These are phyloP conservation scores for Protomyctophum bolini DNA, from an alignment of 2,113 vertebrate genomes.

Conservation along the genomic window DNA sequence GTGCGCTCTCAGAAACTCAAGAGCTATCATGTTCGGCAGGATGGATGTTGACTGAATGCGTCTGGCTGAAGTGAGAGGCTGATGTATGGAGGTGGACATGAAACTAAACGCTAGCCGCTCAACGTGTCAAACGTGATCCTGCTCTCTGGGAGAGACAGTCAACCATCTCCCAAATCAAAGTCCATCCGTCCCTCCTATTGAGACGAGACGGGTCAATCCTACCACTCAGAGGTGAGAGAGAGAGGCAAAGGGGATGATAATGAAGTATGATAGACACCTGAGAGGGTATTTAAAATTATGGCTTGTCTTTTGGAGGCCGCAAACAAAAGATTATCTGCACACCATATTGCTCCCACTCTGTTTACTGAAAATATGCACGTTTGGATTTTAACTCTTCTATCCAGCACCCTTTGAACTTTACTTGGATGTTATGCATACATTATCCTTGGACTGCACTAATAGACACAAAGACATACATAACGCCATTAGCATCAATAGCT, in stretches of 20 bases:
- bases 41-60: conserved; percentile 58
- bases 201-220: conserved; percentile 32
- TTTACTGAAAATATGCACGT: too few species aligned
- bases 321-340: neutral
- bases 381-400: too few species aligned
- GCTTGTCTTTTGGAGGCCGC: neutral
- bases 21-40: conserved; percentile 52
- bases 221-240: neutral
- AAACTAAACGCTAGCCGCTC: conserved; percentile 69
- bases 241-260: neutral
- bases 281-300: too few species aligned
- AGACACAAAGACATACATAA: too few species aligned
- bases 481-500: too few species aligned
- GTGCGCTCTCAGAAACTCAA: conserved; percentile 39
- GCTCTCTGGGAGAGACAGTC: conserved; percentile 58
- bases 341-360: too few species aligned
- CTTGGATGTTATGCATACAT: too few species aligned
- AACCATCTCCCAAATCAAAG: conserved; percentile 65
- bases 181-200: conserved; percentile 41
- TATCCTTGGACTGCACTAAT: too few species aligned
- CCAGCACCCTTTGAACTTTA: too few species aligned
- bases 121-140: conserved; percentile 77
- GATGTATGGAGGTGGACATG: conserved; percentile 73
- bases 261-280: neutral
- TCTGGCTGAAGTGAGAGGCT: conserved; percentile 45